Conservation (phyloP, 1,140 invertebrate species). For the Pentalonia nigronervosa region DNA sequence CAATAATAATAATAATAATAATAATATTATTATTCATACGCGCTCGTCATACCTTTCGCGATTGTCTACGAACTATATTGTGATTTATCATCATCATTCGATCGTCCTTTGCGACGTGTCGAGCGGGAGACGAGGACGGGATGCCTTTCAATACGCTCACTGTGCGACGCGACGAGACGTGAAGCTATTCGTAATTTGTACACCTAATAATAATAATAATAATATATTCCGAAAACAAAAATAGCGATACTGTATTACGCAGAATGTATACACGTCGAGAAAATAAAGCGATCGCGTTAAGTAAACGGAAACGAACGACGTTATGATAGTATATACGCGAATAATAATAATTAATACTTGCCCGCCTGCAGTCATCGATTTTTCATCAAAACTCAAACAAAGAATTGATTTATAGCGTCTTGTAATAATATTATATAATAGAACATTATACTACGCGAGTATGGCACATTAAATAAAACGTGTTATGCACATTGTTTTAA, state of each 20-base stretch:
- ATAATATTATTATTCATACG: background rate
- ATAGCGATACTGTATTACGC: background rate
- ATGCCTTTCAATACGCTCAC: background rate
- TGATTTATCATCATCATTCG: background rate
- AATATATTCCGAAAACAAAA: background rate
- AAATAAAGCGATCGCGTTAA: background rate
- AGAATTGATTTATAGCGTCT: background rate
- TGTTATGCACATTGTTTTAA: background rate
- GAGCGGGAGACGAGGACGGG: background rate
- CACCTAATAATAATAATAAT: background rate
- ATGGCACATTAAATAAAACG: background rate
- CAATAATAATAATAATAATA: no score
- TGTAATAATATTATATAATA: background rate
- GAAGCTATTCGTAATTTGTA: background rate
- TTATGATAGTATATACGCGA: background rate
- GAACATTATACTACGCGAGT: background rate
- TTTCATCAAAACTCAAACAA: background rate
- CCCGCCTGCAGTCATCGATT: background rate
- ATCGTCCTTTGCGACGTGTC: background rate
- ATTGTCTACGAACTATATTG: background rate
- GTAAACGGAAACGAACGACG: background rate
- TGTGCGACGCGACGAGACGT: background rate
- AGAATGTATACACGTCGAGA: background rate
- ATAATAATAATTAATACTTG: background rate
- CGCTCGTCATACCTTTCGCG: background rate